Percentiles rank a stretch among this genome's conserved stretches.
Conservation (phyloP, 1,140 invertebrate genomes). For the Acromyrmex heyeri region DNA sequence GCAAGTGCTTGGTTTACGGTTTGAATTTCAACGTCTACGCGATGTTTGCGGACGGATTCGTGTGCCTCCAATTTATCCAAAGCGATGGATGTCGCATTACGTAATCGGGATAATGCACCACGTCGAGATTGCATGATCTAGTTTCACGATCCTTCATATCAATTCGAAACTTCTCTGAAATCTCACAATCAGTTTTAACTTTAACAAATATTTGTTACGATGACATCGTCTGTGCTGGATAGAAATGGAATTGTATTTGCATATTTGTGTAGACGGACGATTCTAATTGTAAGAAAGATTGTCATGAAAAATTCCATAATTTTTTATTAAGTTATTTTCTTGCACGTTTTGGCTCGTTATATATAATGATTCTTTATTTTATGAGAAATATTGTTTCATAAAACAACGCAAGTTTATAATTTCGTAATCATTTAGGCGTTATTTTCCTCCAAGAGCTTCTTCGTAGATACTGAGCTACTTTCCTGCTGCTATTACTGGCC, state of each 20-base stretch:
- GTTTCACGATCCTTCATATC: conserved; percentile 1
- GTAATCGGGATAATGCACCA: conserved; percentile 59
- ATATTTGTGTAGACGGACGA: not conserved
- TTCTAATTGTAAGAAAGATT: not conserved
- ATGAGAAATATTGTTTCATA: not conserved
- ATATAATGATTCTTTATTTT: not conserved
- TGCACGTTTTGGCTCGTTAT: not conserved
- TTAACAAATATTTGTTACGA: conserved; percentile 15
- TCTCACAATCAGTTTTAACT: not conserved
- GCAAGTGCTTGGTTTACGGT: conserved; percentile 51
- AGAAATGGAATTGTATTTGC: conserved; percentile 21
- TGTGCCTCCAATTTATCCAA: conserved; percentile 56
- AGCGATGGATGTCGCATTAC: conserved; percentile 58
- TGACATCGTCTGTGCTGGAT: not conserved
- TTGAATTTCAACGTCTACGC: conserved; percentile 57
- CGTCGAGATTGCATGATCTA: conserved; percentile 17
- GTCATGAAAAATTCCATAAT: not conserved
- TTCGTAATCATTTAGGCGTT: not conserved
- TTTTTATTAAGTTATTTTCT: not conserved
- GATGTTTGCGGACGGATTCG: conserved; percentile 54
- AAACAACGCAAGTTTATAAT: not conserved
- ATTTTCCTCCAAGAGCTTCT: not conserved
- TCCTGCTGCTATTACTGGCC: conserved; percentile 37
- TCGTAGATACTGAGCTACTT: conserved; percentile 18
- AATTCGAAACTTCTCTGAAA: not conserved